A percentile compares a stretch with the other conserved stretches of the same genome.
These are phyloP conservation scores for Geotrupes spiniger DNA, from an alignment of 2,888 invertebrate species.

Conservation along the genomic window DNA sequence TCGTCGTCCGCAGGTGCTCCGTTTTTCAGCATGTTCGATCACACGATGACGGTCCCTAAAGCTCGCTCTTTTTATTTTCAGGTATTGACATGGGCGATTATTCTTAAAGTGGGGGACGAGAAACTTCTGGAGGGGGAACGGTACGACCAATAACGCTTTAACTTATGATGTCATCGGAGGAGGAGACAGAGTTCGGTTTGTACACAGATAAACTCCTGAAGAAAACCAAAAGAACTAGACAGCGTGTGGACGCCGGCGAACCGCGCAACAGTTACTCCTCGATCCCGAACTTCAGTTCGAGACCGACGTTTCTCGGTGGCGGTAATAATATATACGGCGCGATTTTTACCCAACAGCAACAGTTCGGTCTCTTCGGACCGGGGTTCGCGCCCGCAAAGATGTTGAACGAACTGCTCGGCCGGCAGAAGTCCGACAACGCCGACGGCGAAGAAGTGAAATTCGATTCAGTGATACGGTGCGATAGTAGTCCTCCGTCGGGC, in stretches of 20 bases:
- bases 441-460: conserved; percentile 49
- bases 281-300: conserved; percentile 72
- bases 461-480: conserved; percentile 51
- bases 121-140: conserved; percentile 59
- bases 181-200: conserved; percentile 92
- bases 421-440: conserved; percentile 58
- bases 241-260: conserved; percentile 95
- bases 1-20: conserved; percentile 33
- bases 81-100: conserved; percentile 52
- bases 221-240: conserved; percentile 91
- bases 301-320: conserved; percentile 75
- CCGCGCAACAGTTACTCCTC: conserved; percentile 89
- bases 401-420: conserved; percentile 85
- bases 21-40: conserved; percentile 9
- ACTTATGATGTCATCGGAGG: conserved; percentile 96
- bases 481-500: conserved; percentile 57
- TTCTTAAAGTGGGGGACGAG: conserved; percentile 58
- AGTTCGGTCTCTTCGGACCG: conserved; percentile 78
- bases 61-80: conserved; percentile 20
- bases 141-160: conserved; percentile 78
- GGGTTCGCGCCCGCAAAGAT: conserved; percentile 87
- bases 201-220: conserved; percentile 89
- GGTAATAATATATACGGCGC: conserved; percentile 76
- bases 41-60: conserved; percentile 9
- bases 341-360: conserved; percentile 77